These are phyloP conservation scores for Eleginops maclovinus DNA, from an alignment of 2,113 vertebrate genomes.

Conservation along the genomic window DNA sequence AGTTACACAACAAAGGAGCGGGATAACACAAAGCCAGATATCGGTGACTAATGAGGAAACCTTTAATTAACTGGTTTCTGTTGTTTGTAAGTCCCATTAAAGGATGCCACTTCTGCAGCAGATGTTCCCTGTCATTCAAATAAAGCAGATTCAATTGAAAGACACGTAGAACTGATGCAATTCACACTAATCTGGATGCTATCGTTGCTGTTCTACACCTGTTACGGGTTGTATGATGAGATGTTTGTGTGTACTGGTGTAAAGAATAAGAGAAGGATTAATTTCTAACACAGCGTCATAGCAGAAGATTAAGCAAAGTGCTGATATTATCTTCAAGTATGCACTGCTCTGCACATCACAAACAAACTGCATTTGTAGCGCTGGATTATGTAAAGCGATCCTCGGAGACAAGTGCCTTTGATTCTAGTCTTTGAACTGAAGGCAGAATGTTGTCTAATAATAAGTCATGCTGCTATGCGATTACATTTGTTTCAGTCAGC, in stretches of 20 bases:
- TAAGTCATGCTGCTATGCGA: conserved; percentile 53
- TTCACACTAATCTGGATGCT: conserved; percentile 32
- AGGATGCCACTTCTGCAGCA: neutral
- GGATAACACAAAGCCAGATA: neutral
- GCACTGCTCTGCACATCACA: conserved; percentile 21
- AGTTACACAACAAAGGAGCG: conserved; percentile 26
- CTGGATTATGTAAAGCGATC: conserved; percentile 58
- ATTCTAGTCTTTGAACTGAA: conserved; percentile 55
- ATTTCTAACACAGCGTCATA: conserved; percentile 36
- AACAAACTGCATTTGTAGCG: conserved; percentile 35
- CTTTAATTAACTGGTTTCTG: neutral
- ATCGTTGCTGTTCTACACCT: conserved; percentile 9
- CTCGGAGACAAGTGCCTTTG: conserved; percentile 60
- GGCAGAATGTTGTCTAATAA: conserved; percentile 57
- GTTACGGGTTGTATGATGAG: conserved; percentile 33
- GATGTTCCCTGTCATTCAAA: conserved; percentile 36
- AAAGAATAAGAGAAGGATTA: conserved; percentile 31
- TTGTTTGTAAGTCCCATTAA: neutral
- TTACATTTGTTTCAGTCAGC: conserved; percentile 68
- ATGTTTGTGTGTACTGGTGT: conserved; percentile 28
- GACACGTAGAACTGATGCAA: conserved; percentile 13
- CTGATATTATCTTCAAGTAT: conserved; percentile 46
- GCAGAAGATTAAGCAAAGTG: conserved; percentile 56
- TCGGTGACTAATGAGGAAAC: neutral
- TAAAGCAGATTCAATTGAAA: conserved; percentile 16